A percentile compares a stretch with the other conserved stretches of the same genome.
phyloP scores from a whole-genome alignment of 2,113 vertebrate genomes.

The Anolis sagrei region DNA sequence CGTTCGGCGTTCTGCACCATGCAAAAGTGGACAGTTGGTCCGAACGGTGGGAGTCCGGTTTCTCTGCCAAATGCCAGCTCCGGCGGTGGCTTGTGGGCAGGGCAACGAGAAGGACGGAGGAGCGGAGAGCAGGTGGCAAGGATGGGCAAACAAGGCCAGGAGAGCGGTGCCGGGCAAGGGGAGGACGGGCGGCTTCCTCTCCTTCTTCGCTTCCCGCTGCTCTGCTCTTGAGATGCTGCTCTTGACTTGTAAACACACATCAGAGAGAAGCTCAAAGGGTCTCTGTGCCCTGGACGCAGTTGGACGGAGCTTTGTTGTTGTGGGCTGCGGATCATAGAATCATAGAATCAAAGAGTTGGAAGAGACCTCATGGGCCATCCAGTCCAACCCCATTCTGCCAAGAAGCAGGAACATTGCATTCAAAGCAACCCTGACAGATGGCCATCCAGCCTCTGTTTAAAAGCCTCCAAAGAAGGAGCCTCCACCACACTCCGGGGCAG shows the following conservation, averaged over 20 bases:
- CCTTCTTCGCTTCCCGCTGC: not conserved
- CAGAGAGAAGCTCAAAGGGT: not conserved
- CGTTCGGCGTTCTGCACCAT: not conserved
- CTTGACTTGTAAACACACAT: not conserved
- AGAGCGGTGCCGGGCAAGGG: not conserved
- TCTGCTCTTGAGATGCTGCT: not conserved
- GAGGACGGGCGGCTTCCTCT: not conserved
- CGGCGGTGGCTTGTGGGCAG: not conserved
- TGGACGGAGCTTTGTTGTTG: not conserved
- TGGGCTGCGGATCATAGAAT: too few relatives aligned
- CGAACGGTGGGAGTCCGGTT: not conserved
- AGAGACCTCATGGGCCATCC: too few relatives aligned
- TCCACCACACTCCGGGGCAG: too few relatives aligned
- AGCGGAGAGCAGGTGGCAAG: not conserved
- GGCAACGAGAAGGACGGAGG: not conserved
- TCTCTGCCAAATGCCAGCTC: not conserved
- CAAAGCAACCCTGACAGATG: too few relatives aligned
- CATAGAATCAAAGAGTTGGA: too few relatives aligned
- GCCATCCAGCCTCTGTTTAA: too few relatives aligned
- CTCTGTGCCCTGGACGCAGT: too few relatives aligned
- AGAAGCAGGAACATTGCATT: too few relatives aligned
- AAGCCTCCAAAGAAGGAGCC: too few relatives aligned
- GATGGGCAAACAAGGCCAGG: too few relatives aligned
- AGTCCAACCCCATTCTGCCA: too few relatives aligned
- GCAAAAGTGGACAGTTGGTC: not conserved